Percentiles rank a stretch among this genome's conserved stretches.
Evolutionary conservation across 2,797 vertebrate species (phyloP).

Genomic region (Sebastes hubbsi): DNA sequence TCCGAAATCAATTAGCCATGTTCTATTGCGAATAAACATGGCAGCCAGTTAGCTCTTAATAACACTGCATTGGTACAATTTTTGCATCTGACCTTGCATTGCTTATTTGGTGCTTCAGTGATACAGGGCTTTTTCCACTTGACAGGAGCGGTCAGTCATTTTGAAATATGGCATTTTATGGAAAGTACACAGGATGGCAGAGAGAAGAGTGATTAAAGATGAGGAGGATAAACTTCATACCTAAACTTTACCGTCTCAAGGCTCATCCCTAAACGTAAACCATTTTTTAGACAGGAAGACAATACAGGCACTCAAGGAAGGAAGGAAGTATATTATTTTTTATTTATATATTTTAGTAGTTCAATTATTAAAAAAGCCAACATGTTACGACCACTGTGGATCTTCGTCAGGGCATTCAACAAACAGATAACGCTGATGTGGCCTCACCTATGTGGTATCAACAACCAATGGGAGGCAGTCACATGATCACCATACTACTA

Average conservation of each 20-base stretch:
- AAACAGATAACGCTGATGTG: too few species aligned
- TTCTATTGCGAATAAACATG: neutral
- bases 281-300: neutral
- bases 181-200: neutral
- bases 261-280: neutral
- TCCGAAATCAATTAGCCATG: too few species aligned
- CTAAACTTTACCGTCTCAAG: neutral
- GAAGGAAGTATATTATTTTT: too few species aligned
- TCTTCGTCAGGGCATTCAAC: too few species aligned
- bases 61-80: rapidly evolving
- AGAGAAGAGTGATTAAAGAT: neutral
- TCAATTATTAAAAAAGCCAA: too few species aligned
- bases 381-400: too few species aligned
- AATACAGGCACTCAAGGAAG: too few species aligned
- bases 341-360: too few species aligned
- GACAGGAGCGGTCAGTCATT: neutral
- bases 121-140: neutral
- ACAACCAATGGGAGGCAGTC: too few species aligned
- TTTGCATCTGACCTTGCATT: neutral
- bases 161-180: neutral
- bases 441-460: too few species aligned
- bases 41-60: neutral
- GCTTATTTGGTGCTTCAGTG: neutral
- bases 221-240: neutral
- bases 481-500: too few species aligned